phyloP scores from a whole-genome alignment of 2,888 invertebrate species.

The Tipula unca region DNA sequence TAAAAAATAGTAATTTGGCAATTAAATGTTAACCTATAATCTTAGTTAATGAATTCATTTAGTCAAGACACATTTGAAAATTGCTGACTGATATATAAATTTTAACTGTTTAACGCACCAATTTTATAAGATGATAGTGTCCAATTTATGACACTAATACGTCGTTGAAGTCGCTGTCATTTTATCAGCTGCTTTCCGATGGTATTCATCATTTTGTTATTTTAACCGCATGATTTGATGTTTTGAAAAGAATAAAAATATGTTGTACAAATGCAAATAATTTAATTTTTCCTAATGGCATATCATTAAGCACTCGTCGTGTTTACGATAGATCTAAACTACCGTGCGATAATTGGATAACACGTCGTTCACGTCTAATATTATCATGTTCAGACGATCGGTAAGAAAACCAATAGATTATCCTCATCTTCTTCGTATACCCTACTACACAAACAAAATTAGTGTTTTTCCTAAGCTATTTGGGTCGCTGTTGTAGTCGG shows the following conservation, averaged over 20 bases:
- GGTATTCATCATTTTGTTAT: constrained; percentile 59
- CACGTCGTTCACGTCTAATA: constrained; percentile 62
- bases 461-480: too few relatives aligned
- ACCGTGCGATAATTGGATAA: constrained; percentile 52
- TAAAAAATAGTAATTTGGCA: too few relatives aligned
- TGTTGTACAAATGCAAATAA: background rate
- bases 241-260: constrained; percentile 47
- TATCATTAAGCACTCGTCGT: constrained; percentile 60
- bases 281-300: constrained; percentile 39
- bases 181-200: constrained; percentile 30
- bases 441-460: too few relatives aligned
- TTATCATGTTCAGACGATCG: constrained; percentile 68
- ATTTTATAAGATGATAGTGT: constrained; percentile 68
- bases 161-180: constrained; percentile 47
- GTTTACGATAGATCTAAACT: constrained; percentile 88
- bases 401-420: constrained; percentile 76
- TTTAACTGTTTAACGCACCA: too few relatives aligned
- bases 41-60: too few relatives aligned
- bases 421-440: constrained; percentile 78
- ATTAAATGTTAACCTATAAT: too few relatives aligned
- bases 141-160: constrained; percentile 52
- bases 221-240: constrained; percentile 81
- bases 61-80: too few relatives aligned
- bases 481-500: too few relatives aligned
- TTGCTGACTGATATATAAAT: too few relatives aligned